These are phyloP conservation scores for Zaprionus ornatus DNA, from an alignment of 1,140 invertebrate genomes.

Conservation along the genomic window DNA sequence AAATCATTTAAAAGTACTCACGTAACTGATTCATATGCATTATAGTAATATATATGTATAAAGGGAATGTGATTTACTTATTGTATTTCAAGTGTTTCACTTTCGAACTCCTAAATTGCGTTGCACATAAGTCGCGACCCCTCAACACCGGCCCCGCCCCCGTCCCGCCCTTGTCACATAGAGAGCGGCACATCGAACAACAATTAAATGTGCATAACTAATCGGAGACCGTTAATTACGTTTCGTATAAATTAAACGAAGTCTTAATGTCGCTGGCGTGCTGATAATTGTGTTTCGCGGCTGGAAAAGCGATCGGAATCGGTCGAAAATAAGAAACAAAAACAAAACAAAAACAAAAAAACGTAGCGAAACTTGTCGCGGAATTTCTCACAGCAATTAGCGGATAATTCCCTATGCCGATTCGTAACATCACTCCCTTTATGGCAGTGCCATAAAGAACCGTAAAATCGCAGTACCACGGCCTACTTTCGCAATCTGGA, in stretches of 20 bases:
- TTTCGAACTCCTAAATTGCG: slow-evolving; percentile 42
- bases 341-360: neutral
- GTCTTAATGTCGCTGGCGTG: slow-evolving; percentile 58
- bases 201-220: slow-evolving; percentile 69
- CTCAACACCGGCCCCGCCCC: slow-evolving; percentile 15
- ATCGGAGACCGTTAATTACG: slow-evolving; percentile 50
- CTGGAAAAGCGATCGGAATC: slow-evolving; percentile 5
- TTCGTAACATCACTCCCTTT: neutral
- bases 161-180: neutral
- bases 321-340: neutral
- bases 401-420: neutral
- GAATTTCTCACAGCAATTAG: slow-evolving; percentile 47
- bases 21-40: slow-evolving; percentile 3
- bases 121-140: slow-evolving; percentile 56
- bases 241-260: slow-evolving; percentile 55
- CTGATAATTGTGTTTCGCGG: slow-evolving; percentile 53
- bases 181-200: slow-evolving; percentile 43
- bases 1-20: neutral
- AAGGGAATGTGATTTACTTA: slow-evolving; percentile 3
- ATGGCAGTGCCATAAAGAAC: neutral
- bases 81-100: slow-evolving; percentile 22
- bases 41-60: neutral
- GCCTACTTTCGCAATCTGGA: slow-evolving; percentile 11
- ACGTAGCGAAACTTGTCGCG: slow-evolving; percentile 24
- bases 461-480: slow-evolving; percentile 14